These are phyloP conservation scores for Dasyurus viverrinus DNA, from an alignment of 2,113 vertebrate genomes.

Conservation along the genomic window DNA sequence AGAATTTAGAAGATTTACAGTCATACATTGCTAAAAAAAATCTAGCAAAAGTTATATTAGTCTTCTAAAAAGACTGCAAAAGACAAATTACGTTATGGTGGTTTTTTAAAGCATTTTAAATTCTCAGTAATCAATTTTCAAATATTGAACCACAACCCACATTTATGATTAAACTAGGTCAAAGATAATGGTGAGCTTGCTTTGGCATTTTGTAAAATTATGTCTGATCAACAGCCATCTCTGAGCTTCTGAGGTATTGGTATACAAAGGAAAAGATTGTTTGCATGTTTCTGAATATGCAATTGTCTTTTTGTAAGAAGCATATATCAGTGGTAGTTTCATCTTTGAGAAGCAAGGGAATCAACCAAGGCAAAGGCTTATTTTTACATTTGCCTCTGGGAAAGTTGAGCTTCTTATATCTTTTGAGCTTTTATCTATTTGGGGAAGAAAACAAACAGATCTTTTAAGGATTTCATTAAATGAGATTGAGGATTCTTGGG, in stretches of 20 bases:
- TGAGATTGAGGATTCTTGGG: neutral
- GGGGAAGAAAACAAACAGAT: neutral
- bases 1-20: conserved; percentile 48
- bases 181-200: conserved; percentile 56
- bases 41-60: conserved; percentile 28
- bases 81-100: conserved; percentile 66
- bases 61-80: conserved; percentile 73
- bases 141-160: conserved; percentile 78
- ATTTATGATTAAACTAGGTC: conserved; percentile 83
- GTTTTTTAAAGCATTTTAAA: conserved; percentile 61
- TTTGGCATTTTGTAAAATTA: conserved; percentile 65
- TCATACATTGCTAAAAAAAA: neutral
- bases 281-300: neutral
- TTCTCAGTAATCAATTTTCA: conserved; percentile 76
- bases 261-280: neutral
- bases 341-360: conserved; percentile 22
- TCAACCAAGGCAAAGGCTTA: neutral
- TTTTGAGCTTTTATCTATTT: neutral
- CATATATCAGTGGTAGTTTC: neutral
- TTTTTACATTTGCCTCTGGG: neutral
- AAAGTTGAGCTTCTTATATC: neutral
- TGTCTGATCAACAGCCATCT: conserved; percentile 28
- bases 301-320: neutral
- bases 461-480: neutral
- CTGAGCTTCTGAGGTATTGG: neutral